These are phyloP conservation scores for Spheniscus mendiculus DNA, from an alignment of 2,113 vertebrate species.

Conservation along the genomic window DNA sequence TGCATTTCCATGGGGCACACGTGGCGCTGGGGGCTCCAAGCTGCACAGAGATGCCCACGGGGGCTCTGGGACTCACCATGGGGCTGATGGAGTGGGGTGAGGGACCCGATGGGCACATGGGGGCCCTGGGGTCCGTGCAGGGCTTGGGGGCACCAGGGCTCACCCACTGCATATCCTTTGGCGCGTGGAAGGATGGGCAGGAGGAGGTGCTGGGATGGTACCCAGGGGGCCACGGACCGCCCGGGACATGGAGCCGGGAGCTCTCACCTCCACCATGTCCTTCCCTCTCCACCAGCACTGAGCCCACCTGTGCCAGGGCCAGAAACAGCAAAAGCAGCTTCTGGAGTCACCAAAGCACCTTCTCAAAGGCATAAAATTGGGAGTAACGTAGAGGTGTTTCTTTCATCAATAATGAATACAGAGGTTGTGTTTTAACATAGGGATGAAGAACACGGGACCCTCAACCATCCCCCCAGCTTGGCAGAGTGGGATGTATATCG, in stretches of 20 bases:
- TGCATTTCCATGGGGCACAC: background rate
- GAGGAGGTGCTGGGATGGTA: background rate
- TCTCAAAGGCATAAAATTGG: background rate
- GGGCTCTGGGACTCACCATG: background rate
- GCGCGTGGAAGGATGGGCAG: background rate
- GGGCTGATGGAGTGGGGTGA: background rate
- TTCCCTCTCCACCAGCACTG: background rate
- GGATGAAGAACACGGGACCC: background rate
- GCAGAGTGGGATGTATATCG: background rate
- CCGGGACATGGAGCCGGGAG: background rate
- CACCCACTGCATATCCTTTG: background rate
- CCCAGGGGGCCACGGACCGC: rapidly evolving
- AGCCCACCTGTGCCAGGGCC: background rate
- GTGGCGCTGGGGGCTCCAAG: background rate
- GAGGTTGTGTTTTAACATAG: background rate
- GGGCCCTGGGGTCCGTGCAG: background rate
- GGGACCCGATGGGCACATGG: background rate
- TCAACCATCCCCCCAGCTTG: background rate
- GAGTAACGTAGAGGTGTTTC: background rate
- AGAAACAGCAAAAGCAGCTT: background rate
- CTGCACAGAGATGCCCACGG: background rate
- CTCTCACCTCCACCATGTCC: background rate
- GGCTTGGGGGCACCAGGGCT: background rate
- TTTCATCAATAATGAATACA: background rate
- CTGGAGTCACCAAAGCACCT: background rate